Evolutionary conservation across 2,113 vertebrate species (phyloP).

Genomic region (Toxotes chatareus): DNA sequence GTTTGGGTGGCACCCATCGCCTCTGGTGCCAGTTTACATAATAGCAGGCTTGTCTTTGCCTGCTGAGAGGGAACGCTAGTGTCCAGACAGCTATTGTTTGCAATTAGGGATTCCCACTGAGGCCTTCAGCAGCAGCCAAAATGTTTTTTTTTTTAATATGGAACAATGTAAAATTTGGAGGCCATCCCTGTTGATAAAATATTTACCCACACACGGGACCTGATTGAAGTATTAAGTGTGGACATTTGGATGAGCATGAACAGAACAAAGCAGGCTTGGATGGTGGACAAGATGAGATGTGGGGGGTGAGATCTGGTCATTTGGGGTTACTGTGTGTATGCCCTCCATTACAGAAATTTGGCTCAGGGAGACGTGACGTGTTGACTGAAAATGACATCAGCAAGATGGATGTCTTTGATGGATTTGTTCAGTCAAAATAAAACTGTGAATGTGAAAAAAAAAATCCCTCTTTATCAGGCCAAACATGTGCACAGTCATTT

Average conservation of each 20-base stretch:
- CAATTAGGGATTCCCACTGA: constrained; percentile 59
- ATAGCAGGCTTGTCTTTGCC: constrained; percentile 59
- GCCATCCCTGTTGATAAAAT: background rate
- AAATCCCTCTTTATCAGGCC: background rate
- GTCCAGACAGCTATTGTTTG: constrained; percentile 60
- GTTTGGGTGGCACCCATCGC: background rate
- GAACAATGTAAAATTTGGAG: constrained; percentile 26
- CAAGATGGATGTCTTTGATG: too few species aligned
- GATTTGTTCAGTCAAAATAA: too few species aligned
- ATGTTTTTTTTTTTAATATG: background rate
- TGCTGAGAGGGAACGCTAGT: constrained; percentile 60
- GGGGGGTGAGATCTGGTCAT: background rate
- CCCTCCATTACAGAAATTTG: background rate
- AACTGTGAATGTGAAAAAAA: too few species aligned
- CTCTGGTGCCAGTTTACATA: constrained; percentile 37
- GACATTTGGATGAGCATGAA: constrained; percentile 21
- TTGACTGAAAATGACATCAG: too few species aligned
- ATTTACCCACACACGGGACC: background rate
- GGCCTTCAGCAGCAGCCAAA: constrained; percentile 9
- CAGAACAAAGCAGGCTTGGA: background rate
- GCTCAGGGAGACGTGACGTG: background rate
- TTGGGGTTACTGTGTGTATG: background rate
- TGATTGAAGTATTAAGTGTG: background rate
- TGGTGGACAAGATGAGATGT: background rate
- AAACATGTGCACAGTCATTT: too few species aligned